Conservation (phyloP, 2,113 vertebrate genomes). For the Gobio gobio region DNA sequence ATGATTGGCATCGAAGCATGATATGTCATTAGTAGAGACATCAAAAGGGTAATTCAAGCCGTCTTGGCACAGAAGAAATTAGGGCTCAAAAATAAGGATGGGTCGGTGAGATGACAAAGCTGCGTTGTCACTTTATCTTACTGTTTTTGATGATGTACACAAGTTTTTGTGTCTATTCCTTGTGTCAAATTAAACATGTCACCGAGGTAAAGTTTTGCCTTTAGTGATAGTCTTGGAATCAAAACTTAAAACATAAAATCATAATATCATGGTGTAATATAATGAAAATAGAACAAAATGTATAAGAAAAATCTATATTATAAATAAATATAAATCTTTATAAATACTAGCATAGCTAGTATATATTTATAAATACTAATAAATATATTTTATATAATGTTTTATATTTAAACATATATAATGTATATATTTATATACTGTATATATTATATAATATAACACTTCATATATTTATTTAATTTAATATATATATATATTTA, state of each 20-base stretch:
- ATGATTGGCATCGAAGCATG: not conserved
- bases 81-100: constrained; percentile 20
- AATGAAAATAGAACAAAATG: too few species aligned
- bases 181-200: not conserved
- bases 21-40: constrained; percentile 57
- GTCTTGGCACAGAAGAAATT: constrained; percentile 58
- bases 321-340: too few species aligned
- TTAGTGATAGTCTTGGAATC: not conserved
- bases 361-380: too few species aligned
- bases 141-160: not conserved
- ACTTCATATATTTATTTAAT: too few species aligned
- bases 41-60: constrained; percentile 67
- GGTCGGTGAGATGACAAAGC: not conserved
- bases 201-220: not conserved
- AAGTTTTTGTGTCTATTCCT: not conserved
- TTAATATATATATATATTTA: too few species aligned
- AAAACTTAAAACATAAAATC: not conserved
- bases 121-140: not conserved
- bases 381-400: too few species aligned
- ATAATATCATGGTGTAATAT: too few species aligned
- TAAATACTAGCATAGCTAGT: too few species aligned
- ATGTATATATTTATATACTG: too few species aligned
- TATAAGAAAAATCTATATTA: too few species aligned
- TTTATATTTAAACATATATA: too few species aligned
- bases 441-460: too few species aligned